Percentiles rank a stretch among this genome's conserved stretches.
Conservation (phyloP, 2,113 vertebrate species). For the Trinectes maculatus region DNA sequence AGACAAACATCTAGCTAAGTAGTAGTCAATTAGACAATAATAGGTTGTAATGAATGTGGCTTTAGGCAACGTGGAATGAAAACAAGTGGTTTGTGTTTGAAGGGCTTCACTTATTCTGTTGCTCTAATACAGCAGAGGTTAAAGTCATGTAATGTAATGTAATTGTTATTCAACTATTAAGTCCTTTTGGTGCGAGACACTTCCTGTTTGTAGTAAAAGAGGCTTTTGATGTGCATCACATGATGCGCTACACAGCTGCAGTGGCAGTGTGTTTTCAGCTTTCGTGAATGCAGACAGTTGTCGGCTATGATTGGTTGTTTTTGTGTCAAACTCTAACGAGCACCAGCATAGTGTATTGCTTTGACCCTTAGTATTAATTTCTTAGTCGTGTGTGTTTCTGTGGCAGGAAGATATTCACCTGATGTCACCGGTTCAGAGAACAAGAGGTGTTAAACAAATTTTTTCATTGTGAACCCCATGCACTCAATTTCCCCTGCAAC, state of each 20-base stretch:
- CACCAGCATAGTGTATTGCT: background rate
- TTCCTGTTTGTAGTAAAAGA: too few relatives aligned
- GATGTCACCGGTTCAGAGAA: background rate
- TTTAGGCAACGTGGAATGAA: background rate
- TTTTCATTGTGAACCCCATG: conserved; percentile 7
- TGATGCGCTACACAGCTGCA: too few relatives aligned
- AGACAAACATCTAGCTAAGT: background rate
- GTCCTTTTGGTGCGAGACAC: too few relatives aligned
- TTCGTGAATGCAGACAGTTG: background rate
- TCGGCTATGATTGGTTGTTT: background rate
- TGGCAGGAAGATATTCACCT: background rate
- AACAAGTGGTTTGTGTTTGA: background rate
- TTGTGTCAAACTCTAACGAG: too few relatives aligned
- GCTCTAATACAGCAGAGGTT: background rate
- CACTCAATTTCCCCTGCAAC: background rate
- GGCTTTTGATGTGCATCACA: too few relatives aligned
- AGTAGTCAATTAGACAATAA: background rate
- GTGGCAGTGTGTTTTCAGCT: background rate
- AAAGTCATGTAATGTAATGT: background rate
- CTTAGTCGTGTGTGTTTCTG: background rate
- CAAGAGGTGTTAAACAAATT: background rate
- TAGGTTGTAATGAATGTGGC: background rate
- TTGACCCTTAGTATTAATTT: background rate
- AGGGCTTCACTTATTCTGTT: background rate
- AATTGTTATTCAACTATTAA: too few relatives aligned